Base-by-base conservation (phyloP, 2,113 vertebrate species). In the Chamaea fasciata region DNA sequence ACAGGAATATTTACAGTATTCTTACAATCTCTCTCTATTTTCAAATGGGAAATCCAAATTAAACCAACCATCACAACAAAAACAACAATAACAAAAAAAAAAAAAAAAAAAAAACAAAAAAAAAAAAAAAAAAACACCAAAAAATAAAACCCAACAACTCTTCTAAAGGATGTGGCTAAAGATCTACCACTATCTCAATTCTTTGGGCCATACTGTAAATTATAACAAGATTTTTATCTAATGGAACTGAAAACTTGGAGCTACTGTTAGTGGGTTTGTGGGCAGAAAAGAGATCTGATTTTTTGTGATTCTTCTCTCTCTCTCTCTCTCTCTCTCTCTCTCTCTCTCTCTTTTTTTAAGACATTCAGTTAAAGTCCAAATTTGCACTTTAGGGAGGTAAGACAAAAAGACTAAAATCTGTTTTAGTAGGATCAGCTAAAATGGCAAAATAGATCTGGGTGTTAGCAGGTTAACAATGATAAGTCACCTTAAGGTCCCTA, bases 391-490 rank as follows among this genome's bases (percentile, higher is more conserved):
- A 88, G 69, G 74, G 28, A 86, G 17, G 22, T 74, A 92, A 95
- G 52, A 90, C 75, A 52, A 95, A 92, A 96, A 83, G 60, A 84
- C 71, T 73, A 55, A 93, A 95, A 89, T 18, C 42, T 88, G 17
- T 65, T 68, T 84, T 56, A 93, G 62, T 78, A 87, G 46, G 76
- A 87, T 92, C 94, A 86, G 70, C 90, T 93, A 73, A 94, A 95
- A 89, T 56, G 91, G 59, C 88, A 94, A 95, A 95, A 84, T 87
- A 94, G 90, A 95, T 97, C 76, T 92, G 62, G 80, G 46, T 93
- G 83, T 86, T 94, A 93, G 55, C 83, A 94, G 94, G 94, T 95
- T 96, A 97, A 95, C 71, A 96, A 87, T 67, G 79, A 83, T 71
- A 89, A 87, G 71, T 95, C 79, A 94, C 91, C 76, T 73, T 60